Evolutionary conservation across 2,888 invertebrate genomes (phyloP).

Genomic region (Drymonia ruficornis): DNA sequence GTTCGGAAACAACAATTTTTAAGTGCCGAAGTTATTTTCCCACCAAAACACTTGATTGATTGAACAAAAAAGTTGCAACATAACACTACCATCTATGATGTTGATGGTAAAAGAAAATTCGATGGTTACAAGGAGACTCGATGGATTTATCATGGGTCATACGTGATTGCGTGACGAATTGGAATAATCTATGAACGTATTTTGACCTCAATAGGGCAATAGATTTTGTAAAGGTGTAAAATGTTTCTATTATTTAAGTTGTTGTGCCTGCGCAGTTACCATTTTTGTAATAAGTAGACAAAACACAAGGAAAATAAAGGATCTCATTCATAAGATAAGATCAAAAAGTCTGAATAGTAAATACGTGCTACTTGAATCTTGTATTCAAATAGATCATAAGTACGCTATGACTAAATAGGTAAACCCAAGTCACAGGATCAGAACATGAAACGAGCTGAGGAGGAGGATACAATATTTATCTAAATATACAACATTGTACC

Average conservation of each 20-base stretch:
- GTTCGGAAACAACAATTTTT: constrained; percentile 9
- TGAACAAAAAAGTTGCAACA: constrained; percentile 40
- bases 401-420: too few species aligned
- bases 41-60: constrained; percentile 43
- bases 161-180: constrained; percentile 26
- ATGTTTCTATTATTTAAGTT: background rate
- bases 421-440: too few species aligned
- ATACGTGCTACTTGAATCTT: too few species aligned
- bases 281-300: too few species aligned
- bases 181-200: constrained; percentile 22
- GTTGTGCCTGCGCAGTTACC: too few species aligned
- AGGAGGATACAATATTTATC: too few species aligned
- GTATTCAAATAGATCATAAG: too few species aligned
- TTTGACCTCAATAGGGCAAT: constrained; percentile 19
- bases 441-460: too few species aligned
- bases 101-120: constrained; percentile 25
- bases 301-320: too few species aligned
- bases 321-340: too few species aligned
- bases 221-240: constrained; percentile 17
- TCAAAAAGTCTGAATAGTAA: too few species aligned
- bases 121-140: constrained; percentile 31
- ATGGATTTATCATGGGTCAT: constrained; percentile 1
- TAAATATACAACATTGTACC: too few species aligned
- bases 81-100: constrained; percentile 7
- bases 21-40: constrained; percentile 17